Conservation (phyloP, 2,797 vertebrate genomes). For the Okamejei kenojei region DNA sequence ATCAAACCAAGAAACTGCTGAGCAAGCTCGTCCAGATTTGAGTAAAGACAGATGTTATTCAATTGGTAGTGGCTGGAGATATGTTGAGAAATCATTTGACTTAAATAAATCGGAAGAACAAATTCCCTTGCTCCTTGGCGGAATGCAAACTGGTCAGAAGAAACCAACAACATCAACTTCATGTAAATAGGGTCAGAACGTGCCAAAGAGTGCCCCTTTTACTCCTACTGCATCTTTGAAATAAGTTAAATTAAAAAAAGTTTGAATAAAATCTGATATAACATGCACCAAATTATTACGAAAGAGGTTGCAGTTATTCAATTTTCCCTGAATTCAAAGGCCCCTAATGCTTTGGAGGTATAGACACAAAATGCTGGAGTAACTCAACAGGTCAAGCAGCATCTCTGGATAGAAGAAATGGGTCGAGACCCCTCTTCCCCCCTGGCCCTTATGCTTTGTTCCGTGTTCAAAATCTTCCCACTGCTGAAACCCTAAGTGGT, state of each 20-base stretch:
- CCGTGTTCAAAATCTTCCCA: background rate
- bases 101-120: background rate
- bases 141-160: background rate
- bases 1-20: background rate
- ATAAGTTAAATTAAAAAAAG: background rate
- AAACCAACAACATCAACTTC: background rate
- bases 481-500: background rate
- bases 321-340: background rate
- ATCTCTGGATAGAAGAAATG: too few species aligned
- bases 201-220: background rate
- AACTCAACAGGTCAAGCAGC: too few species aligned
- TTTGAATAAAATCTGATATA: background rate
- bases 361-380: too few species aligned
- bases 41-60: background rate
- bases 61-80: background rate
- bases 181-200: conserved; percentile 18
- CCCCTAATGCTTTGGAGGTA: background rate
- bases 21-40: background rate
- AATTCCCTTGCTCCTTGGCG: background rate
- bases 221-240: background rate
- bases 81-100: background rate
- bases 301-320: background rate
- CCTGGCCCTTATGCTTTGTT: background rate
- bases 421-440: too few species aligned
- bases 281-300: background rate